These are phyloP conservation scores for Dicrostonyx torquatus DNA, from an alignment of 2,797 vertebrate species.

Conservation along the genomic window DNA sequence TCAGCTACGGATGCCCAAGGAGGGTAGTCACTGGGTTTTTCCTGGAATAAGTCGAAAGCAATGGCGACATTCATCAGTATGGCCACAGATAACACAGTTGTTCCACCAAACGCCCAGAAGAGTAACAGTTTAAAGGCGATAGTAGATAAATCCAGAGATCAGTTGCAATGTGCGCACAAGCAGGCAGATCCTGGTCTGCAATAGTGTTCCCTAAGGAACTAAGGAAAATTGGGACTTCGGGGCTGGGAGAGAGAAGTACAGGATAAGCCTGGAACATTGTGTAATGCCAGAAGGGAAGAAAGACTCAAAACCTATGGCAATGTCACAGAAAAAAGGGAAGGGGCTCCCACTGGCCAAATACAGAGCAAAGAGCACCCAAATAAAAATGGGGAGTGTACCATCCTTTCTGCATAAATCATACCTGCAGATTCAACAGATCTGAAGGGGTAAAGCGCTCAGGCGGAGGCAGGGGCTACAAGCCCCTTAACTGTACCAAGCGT, in stretches of 20 bases:
- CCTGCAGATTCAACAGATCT: neutral
- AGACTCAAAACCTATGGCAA: neutral
- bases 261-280: neutral
- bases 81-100: neutral
- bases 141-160: neutral
- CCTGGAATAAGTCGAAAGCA: neutral
- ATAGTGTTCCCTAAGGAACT: neutral
- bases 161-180: accelerated
- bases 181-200: neutral
- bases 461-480: neutral
- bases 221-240: neutral
- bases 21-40: neutral
- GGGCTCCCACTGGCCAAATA: neutral
- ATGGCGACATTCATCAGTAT: neutral
- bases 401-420: neutral
- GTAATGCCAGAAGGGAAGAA: neutral
- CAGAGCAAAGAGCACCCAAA: neutral
- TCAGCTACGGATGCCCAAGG: neutral
- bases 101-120: neutral
- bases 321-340: neutral
- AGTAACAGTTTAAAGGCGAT: neutral
- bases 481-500: too few relatives aligned
- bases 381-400: neutral
- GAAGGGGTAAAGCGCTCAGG: neutral
- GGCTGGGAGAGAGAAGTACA: neutral